These are phyloP conservation scores for Tryphoninae sp. DNA, from an alignment of 2,888 invertebrate species.

Conservation along the genomic window DNA sequence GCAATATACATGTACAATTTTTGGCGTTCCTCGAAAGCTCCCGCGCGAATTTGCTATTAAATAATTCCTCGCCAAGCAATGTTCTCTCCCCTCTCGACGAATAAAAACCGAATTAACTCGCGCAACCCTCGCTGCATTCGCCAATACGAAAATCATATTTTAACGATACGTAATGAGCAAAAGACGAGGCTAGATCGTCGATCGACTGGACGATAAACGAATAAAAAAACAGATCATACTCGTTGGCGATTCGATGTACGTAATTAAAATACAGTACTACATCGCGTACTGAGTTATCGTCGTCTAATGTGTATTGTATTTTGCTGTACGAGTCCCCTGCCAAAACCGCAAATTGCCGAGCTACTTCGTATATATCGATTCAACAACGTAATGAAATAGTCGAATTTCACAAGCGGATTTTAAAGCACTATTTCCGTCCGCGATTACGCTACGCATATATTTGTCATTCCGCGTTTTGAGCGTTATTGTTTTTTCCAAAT, in stretches of 20 bases:
- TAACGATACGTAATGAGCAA: background rate
- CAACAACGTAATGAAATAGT: slow-evolving; percentile 4
- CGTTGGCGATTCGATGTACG: no score
- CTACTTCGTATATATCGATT: no score
- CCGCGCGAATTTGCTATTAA: no score
- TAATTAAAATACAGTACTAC: no score
- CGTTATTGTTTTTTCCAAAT: background rate
- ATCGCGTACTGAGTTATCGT: no score
- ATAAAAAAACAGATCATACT: no score
- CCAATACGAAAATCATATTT: slow-evolving; percentile 11
- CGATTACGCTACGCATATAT: background rate
- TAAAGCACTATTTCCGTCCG: slow-evolving; percentile 43
- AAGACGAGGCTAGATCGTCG: background rate
- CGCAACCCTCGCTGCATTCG: slow-evolving; percentile 38
- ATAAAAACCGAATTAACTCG: slow-evolving; percentile 58
- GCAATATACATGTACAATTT: background rate
- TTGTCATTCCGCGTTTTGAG: background rate
- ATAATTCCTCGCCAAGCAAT: background rate
- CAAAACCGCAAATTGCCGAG: background rate
- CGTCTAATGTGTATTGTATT: no score
- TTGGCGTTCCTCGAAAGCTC: no score
- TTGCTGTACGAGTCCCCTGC: background rate
- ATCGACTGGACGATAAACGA: background rate
- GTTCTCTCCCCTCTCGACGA: slow-evolving; percentile 36
- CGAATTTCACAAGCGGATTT: slow-evolving; percentile 48